Conservation (phyloP, 2,797 vertebrate species). For the Morus bassanus region DNA sequence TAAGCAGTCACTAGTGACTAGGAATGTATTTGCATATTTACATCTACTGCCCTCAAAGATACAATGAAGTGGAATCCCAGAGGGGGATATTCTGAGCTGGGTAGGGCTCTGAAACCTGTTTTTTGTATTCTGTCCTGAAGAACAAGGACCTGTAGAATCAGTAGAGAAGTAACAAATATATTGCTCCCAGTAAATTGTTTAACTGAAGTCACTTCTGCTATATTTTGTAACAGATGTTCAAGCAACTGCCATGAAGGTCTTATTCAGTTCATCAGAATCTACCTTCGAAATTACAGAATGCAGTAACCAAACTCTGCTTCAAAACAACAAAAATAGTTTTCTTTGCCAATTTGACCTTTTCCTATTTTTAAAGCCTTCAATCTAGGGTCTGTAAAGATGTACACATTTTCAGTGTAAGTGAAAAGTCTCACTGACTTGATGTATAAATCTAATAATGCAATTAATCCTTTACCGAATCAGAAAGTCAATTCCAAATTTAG, state of each 20-base stretch:
- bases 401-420: background rate
- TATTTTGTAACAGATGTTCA: background rate
- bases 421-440: background rate
- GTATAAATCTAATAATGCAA: background rate
- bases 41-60: background rate
- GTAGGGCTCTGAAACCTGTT: background rate
- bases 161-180: background rate
- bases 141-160: background rate
- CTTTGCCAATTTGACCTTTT: background rate
- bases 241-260: background rate
- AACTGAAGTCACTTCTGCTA: background rate
- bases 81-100: background rate
- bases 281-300: background rate
- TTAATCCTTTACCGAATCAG: background rate
- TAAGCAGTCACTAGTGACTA: background rate
- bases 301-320: background rate
- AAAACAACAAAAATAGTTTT: background rate
- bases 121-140: background rate
- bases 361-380: background rate
- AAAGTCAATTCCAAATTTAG: background rate
- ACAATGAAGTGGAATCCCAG: background rate
- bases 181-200: no score
- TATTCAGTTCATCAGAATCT: background rate
- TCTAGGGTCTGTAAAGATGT: background rate
- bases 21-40: background rate